phyloP scores from a whole-genome alignment of 2,888 invertebrate species.

The Pyrochroa serraticornis region DNA sequence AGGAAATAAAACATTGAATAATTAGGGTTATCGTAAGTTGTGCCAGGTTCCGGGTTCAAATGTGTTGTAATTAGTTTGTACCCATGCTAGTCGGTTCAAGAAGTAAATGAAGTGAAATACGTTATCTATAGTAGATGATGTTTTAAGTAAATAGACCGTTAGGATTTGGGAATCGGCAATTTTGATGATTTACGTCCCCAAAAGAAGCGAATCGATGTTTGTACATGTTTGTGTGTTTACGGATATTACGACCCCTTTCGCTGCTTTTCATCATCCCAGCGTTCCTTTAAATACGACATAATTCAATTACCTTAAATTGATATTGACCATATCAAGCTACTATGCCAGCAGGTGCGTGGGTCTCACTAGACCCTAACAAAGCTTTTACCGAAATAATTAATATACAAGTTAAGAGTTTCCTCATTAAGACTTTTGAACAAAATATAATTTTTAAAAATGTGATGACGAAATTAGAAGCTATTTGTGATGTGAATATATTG shows the following conservation, averaged over 20 bases:
- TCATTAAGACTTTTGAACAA: too few relatives aligned
- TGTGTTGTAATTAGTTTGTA: too few relatives aligned
- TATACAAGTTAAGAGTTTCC: conserved; percentile 13
- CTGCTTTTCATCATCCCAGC: conserved; percentile 39
- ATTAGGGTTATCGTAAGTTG: too few relatives aligned
- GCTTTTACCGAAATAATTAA: conserved; percentile 38
- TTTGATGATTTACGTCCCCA: conserved; percentile 36
- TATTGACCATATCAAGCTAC: conserved; percentile 46
- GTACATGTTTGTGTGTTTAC: conserved; percentile 36
- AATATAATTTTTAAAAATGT: too few relatives aligned
- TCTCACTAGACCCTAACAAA: conserved; percentile 23
- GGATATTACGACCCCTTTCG: conserved; percentile 38
- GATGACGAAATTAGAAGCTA: too few relatives aligned
- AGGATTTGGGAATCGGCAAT: conserved; percentile 39
- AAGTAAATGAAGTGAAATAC: conserved; percentile 40
- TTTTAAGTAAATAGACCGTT: conserved; percentile 45
- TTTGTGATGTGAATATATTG: too few relatives aligned
- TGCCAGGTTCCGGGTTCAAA: too few relatives aligned
- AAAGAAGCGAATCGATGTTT: conserved; percentile 37
- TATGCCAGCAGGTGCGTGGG: conserved; percentile 36
- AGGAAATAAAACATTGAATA: too few relatives aligned
- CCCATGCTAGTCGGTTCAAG: not conserved
- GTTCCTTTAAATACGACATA: conserved; percentile 39
- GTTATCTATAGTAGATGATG: conserved; percentile 44
- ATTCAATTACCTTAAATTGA: conserved; percentile 49